Evolutionary conservation across 1,140 invertebrate species (phyloP).

Genomic region (Ylistrum balloti): DNA sequence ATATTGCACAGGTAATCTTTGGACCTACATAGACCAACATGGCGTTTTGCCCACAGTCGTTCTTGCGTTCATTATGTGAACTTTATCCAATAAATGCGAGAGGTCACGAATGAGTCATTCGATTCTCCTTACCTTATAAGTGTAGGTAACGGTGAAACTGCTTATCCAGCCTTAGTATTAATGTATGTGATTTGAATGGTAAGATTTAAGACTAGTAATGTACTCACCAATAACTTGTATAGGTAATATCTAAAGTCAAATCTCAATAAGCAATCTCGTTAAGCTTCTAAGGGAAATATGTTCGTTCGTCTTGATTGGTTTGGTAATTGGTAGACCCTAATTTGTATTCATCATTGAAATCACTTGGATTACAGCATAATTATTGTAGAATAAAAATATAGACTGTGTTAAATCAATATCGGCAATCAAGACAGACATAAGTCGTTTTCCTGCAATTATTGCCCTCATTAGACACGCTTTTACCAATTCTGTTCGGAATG

Average conservation of each 20-base stretch:
- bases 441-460: not conserved
- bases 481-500: not conserved
- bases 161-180: not conserved
- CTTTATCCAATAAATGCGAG: constrained; percentile 14
- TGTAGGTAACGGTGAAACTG: constrained; percentile 10
- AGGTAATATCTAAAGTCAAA: not conserved
- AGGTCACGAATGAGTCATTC: constrained; percentile 32
- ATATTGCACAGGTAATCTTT: not conserved
- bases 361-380: too few relatives aligned
- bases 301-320: not conserved
- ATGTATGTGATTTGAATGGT: constrained; percentile 5
- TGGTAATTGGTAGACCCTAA: not conserved
- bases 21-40: not conserved
- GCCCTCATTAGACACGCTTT: not conserved
- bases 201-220: not conserved
- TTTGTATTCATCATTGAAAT: not conserved
- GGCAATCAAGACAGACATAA: not conserved
- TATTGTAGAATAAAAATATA: not conserved
- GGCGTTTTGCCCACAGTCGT: not conserved
- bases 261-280: not conserved
- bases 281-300: not conserved
- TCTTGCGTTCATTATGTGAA: not conserved
- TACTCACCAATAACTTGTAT: not conserved
- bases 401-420: not conserved
- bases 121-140: not conserved